Base-by-base conservation (phyloP, 30 jellyfish, hydroid and myxozoan genomes). In the Nemopilema nomurai region DNA sequence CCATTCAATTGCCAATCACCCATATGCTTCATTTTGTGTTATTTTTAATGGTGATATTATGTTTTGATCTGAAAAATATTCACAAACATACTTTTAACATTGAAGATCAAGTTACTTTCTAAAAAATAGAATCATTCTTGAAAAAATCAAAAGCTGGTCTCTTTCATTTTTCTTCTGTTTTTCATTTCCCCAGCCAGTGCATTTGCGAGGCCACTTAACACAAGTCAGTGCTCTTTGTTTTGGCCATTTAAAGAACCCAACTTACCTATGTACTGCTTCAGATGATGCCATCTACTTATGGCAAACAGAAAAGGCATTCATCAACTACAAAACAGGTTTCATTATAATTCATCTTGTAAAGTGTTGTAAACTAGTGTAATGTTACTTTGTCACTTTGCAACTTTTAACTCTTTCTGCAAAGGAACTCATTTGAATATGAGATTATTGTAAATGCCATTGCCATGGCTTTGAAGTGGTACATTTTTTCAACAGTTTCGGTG, bases 221-320 rank as follows among this genome's bases (percentile, higher is more conserved):
- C 57, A 52, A 19, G 73, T 88, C 29, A 51, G 91, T 16, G 96
- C 96, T 8, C 81, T 88, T 1, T 79, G 90, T 53, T 88, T 88
- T 80, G 96, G 96, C 8, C 85, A 88, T 31, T n/a, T 18, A 63
- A 74, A 79, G 52, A 88, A 88, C 65, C 96, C 96, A 70, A 67
- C 87, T 18, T 73, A 74, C 49, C 84, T 88, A 28, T 80, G 91
- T 79, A 66, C 91, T 16, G 96, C 89, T 79, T 88, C 96, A 4
- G 86, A 80, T 23, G 96, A 88, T 67, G 74, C 88, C 78, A 75
- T 88, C 25, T 41, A 32, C 62, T 57, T 88, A 19, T 88, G 96
- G 96, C 65, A 33, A 49, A 63, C 86, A 33, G 91, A 88, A 24
- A 74, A 75, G 49, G 83, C 89, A n/a, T 20, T 80, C 1, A 49